Percentiles rank a stretch among this genome's conserved stretches.
phyloP scores from a whole-genome alignment of 1,140 invertebrate genomes.

The Coptotermes formosanus region DNA sequence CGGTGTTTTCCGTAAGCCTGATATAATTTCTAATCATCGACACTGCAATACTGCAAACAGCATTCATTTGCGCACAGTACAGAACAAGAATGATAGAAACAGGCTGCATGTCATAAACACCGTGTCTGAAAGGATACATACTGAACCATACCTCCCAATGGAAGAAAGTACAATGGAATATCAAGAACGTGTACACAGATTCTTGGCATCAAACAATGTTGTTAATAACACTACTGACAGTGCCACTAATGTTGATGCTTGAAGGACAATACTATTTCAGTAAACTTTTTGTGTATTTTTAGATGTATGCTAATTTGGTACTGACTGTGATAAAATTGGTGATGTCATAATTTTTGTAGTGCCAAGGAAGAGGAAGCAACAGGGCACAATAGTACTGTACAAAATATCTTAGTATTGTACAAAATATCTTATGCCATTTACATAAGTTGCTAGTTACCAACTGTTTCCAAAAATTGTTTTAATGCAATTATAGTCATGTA shows the following conservation, averaged over 20 bases:
- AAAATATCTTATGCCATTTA: background rate
- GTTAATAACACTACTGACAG: background rate
- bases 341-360: background rate
- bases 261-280: background rate
- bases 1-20: conserved; percentile 51
- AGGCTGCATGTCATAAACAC: background rate
- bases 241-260: background rate
- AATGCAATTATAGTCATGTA: background rate
- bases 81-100: background rate
- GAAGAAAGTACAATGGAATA: conserved; percentile 53
- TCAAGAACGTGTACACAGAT: conserved; percentile 52
- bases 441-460: background rate
- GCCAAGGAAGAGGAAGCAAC: background rate
- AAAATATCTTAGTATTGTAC: background rate
- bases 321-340: background rate
- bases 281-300: background rate
- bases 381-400: background rate
- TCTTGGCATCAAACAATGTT: conserved; percentile 40
- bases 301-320: background rate
- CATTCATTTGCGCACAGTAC: background rate
- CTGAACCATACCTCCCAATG: conserved; percentile 40
- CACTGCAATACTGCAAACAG: background rate
- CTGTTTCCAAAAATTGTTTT: background rate
- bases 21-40: conserved; percentile 32
- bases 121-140: background rate